Evolutionary conservation across 2,888 invertebrate genomes (phyloP), one percentile per base, ranked within the genome.

Genomic region (Trissoscelio sp.): DNA sequence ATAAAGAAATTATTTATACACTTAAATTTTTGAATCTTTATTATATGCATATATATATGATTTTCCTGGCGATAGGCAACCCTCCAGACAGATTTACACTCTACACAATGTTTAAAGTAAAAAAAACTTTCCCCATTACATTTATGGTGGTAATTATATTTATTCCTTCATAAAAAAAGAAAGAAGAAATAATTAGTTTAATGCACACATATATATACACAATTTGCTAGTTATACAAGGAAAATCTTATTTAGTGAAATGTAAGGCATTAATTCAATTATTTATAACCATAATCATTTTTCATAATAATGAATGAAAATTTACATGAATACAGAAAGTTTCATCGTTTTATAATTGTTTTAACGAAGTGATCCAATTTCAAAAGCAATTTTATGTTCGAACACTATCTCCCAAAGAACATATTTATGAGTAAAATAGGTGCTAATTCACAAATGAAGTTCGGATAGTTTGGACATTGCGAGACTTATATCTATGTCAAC

Each of bases 401-500:
- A 0, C 6, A 7, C 0, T 44, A 18, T 6, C 18, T 18, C 18
- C n/a, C n/a, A 9, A 18, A 18, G 3, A 11, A n/a, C 20, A 46
- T 12, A 46, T 20, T 11, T 46, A 48, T 46, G n/a, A 3, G 20
- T 11, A 20, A 46, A 46, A 11, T n/a, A 46, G 20, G n/a, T 7
- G 20, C 46, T 20, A 46, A 46, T 46, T 46, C 5, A 20, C 20
- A n/a, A 20, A 53, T 53, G 12, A 48, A 48, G 22, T 57, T 37
- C n/a, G 31, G 16, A 46, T 0, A 60, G 14, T 46, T 48, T 34
- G 34, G 48, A 64, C 37, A 48, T 16, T 12, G 28, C 2, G 31
- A 37, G 18, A 48, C 22, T 31, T 46, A 55, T 69, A 70, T 70
- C 58, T 70, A 37, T 58, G 87, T 85, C 87, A 85, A 84, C 79